Conservation (phyloP, 1,140 invertebrate species). For the Drosophila busckii region DNA sequence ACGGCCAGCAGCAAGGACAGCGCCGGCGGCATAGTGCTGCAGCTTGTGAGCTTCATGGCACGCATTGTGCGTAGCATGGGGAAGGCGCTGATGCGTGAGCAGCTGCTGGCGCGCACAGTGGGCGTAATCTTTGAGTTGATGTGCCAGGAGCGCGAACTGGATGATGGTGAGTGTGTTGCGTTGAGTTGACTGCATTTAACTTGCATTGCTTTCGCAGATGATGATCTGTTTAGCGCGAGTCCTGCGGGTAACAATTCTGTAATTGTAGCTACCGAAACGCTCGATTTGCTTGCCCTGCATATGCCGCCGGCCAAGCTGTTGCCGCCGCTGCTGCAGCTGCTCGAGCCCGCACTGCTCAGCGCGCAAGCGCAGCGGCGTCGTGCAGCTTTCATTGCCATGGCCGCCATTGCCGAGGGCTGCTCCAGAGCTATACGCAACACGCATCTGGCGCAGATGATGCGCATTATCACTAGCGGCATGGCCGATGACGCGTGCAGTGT, state of each 20-base stretch:
- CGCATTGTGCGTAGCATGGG: conserved; percentile 85
- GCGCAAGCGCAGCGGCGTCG: conserved; percentile 82
- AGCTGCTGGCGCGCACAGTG: conserved; percentile 86
- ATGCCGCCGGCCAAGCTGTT: conserved; percentile 89
- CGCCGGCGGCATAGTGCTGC: conserved; percentile 83
- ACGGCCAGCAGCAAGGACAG: conserved; percentile 81
- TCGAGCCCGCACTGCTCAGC: conserved; percentile 83
- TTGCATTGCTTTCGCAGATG: conserved; percentile 1
- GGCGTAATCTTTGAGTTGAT: conserved; percentile 85
- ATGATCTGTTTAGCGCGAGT: conserved; percentile 36
- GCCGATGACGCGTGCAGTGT: conserved; percentile 82
- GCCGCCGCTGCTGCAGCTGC: conserved; percentile 82
- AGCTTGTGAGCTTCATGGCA: conserved; percentile 84
- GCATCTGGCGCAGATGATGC: conserved; percentile 85
- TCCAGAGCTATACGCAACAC: conserved; percentile 86
- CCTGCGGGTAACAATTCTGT: conserved; percentile 80
- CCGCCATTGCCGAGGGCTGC: conserved; percentile 89
- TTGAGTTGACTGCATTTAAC: conserved; percentile 59
- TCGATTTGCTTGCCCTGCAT: conserved; percentile 88
- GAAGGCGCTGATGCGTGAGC: conserved; percentile 86
- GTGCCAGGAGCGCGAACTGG: conserved; percentile 81
- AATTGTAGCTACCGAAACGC: conserved; percentile 85
- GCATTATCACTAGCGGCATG: conserved; percentile 86
- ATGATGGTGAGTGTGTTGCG: too few relatives aligned
- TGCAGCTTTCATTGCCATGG: conserved; percentile 86